Conservation (phyloP, 2,797 vertebrate species). For the Notoglanidium macrostoma region DNA sequence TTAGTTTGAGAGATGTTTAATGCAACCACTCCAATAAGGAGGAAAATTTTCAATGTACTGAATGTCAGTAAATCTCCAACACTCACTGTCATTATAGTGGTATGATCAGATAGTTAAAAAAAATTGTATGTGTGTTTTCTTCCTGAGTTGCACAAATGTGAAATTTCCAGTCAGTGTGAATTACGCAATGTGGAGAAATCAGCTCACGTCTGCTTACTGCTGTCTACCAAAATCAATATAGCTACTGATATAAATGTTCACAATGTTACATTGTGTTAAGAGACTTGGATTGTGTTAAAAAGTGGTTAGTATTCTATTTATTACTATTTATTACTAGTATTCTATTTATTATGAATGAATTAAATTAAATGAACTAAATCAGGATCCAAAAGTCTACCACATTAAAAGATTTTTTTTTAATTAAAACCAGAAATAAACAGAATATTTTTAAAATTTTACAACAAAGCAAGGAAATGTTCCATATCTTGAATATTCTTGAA, state of each 20-base stretch:
- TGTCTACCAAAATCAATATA: constrained; percentile 24
- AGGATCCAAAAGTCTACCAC: not conserved
- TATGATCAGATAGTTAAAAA: not conserved
- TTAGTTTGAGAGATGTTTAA: not conserved
- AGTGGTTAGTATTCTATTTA: not conserved
- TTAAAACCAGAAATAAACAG: not conserved
- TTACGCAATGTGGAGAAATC: constrained; percentile 12
- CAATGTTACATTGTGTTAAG: not conserved
- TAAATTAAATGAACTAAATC: not conserved
- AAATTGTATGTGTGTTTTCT: not conserved
- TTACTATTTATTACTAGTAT: too few relatives aligned
- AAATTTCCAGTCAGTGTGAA: constrained; percentile 7
- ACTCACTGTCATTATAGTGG: not conserved
- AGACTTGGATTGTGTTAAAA: not conserved
- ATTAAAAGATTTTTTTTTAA: not conserved
- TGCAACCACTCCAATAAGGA: not conserved
- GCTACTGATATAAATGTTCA: constrained; percentile 19
- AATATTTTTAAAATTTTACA: not conserved
- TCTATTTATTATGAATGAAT: too few relatives aligned
- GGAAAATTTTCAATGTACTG: not conserved
- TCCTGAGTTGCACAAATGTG: constrained; percentile 21
- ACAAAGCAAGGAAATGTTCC: not conserved
- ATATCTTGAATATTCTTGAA: not conserved
- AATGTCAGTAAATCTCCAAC: not conserved
- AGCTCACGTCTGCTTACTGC: not conserved